Conservation (phyloP, 1,140 invertebrate species). For the Goniozus legneri region DNA sequence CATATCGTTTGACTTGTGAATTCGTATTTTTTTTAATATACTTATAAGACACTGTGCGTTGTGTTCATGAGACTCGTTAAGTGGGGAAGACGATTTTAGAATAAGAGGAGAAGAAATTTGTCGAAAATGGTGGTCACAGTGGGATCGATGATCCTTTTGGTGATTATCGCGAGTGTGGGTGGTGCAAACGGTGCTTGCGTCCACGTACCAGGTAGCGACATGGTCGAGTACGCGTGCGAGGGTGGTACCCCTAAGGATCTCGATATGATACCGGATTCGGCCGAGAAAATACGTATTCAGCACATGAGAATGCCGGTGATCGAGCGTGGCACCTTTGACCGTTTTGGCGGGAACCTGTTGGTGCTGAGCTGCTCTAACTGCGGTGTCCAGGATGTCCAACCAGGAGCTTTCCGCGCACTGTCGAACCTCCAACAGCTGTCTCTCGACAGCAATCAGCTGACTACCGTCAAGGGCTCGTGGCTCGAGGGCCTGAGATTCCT, state of each 20-base stretch:
- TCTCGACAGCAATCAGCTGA: constrained; percentile 38
- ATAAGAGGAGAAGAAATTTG: too few relatives aligned
- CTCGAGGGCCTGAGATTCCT: constrained; percentile 35
- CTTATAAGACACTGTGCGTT: too few relatives aligned
- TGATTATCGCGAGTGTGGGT: constrained; percentile 5
- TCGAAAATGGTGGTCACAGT: constrained; percentile 6
- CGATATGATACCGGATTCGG: constrained; percentile 22
- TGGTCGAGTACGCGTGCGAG: constrained; percentile 40
- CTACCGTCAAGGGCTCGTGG: constrained; percentile 31
- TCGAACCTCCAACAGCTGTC: constrained; percentile 41
- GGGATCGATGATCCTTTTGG: constrained; percentile 3
- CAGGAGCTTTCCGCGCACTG: constrained; percentile 31
- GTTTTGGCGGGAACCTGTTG: constrained; percentile 36
- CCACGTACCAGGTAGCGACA: constrained; percentile 30
- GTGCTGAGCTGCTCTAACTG: constrained; percentile 42
- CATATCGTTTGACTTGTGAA: too few relatives aligned
- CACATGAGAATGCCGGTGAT: constrained; percentile 32
- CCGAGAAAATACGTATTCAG: constrained; percentile 38
- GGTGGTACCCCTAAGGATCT: constrained; percentile 35
- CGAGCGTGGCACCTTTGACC: constrained; percentile 29
- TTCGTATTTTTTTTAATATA: too few relatives aligned
- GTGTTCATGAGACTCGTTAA: too few relatives aligned
- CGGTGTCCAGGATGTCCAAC: constrained; percentile 37
- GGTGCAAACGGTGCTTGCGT: constrained; percentile 26
- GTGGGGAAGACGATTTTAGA: too few relatives aligned